These are phyloP conservation scores for Plagiodera versicolora DNA, from an alignment of 2,888 invertebrate species.

Conservation along the genomic window DNA sequence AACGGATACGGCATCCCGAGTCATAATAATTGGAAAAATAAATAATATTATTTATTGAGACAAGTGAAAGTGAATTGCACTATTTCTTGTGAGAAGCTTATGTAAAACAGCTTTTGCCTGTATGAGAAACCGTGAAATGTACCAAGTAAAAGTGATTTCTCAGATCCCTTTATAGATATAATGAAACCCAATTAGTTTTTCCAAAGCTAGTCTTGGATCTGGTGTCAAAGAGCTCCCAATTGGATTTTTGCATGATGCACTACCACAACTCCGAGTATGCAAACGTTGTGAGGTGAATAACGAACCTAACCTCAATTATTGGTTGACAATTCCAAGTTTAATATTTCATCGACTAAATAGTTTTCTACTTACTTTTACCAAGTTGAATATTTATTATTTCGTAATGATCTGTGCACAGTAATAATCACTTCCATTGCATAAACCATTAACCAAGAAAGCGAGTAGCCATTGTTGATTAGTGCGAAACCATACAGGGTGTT, in stretches of 20 bases:
- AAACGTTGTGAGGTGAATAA: no score
- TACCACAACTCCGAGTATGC: no score
- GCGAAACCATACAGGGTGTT: no score
- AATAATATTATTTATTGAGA: conserved; percentile 3
- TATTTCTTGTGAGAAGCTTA: conserved; percentile 26
- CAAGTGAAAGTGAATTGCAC: conserved; percentile 27
- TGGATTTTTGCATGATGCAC: no score
- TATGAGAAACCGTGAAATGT: conserved; percentile 12
- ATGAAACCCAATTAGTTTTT: background rate
- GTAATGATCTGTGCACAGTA: background rate
- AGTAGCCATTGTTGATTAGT: background rate
- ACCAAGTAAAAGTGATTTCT: conserved; percentile 16
- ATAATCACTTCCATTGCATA: background rate
- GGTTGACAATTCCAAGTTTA: no score
- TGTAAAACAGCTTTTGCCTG: conserved; percentile 25
- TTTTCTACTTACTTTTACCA: no score
- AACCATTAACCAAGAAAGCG: background rate
- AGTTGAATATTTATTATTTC: background rate
- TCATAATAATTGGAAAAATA: background rate
- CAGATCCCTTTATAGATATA: background rate
- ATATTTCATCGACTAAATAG: no score
- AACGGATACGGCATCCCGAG: background rate
- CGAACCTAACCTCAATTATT: no score
- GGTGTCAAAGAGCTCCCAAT: no score
- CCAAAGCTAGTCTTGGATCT: no score